Conservation (phyloP, 2,113 vertebrate genomes). For the Chloroceryle aenea region DNA sequence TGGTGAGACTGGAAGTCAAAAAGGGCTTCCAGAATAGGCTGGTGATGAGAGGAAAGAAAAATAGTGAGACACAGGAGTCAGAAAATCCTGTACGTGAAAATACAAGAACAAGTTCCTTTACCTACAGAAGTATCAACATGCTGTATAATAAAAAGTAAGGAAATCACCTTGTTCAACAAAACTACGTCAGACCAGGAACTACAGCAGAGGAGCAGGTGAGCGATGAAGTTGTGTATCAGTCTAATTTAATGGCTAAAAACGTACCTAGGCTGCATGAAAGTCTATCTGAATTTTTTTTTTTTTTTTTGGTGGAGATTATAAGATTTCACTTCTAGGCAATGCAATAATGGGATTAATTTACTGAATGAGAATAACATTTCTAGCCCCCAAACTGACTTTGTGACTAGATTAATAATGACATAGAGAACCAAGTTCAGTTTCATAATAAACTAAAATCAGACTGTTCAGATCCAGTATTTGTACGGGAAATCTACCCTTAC, state of each 20-base stretch:
- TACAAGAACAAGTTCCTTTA: background rate
- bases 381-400: background rate
- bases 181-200: background rate
- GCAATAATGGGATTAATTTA: slow-evolving; percentile 21
- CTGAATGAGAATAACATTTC: background rate
- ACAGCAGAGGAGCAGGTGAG: background rate
- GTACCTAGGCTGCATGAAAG: background rate
- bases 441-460: slow-evolving; percentile 13
- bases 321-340: background rate
- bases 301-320: background rate
- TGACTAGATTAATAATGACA: background rate
- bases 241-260: slow-evolving; percentile 31
- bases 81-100: background rate
- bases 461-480: background rate
- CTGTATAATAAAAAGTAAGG: background rate
- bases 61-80: background rate
- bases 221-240: background rate
- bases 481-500: background rate
- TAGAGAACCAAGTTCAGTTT: background rate
- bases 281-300: background rate
- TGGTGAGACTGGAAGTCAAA: background rate
- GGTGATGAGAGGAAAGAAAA: background rate
- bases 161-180: slow-evolving; percentile 8
- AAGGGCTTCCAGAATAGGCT: background rate
- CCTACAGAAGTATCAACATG: background rate